phyloP scores from a whole-genome alignment of 2,888 invertebrate genomes.

The Camponotus fellah region DNA sequence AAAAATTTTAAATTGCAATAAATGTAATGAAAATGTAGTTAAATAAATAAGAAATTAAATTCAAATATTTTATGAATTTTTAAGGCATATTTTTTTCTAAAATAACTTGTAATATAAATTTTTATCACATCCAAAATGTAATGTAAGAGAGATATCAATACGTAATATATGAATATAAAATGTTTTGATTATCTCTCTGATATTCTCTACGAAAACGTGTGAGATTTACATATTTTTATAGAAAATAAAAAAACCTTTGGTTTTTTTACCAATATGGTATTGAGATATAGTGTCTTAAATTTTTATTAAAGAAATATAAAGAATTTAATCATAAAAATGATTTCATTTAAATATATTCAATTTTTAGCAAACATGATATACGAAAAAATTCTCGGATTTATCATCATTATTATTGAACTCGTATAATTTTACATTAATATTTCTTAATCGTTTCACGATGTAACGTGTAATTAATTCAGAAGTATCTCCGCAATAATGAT shows the following conservation, averaged over 20 bases:
- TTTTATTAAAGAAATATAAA: neutral
- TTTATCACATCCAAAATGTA: neutral
- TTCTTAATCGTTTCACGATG: neutral
- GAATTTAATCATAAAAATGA: neutral
- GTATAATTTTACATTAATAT: neutral
- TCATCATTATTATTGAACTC: neutral
- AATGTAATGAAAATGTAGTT: neutral
- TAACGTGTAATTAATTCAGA: neutral
- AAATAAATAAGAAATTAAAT: neutral
- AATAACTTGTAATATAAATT: neutral
- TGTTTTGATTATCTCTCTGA: neutral
- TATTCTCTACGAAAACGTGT: neutral
- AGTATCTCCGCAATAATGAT: neutral
- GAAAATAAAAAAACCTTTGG: neutral
- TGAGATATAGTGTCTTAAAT: neutral
- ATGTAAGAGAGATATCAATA: neutral
- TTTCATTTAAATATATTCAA: too few relatives aligned
- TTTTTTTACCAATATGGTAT: conserved; percentile 8
- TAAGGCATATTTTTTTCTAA: neutral
- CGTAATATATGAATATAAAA: neutral
- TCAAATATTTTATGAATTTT: neutral
- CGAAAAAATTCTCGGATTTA: neutral
- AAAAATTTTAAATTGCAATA: neutral
- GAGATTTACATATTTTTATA: neutral
- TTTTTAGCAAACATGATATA: too few relatives aligned